Conservation (phyloP, 2,113 vertebrate species). For the Ictalurus punctatus region DNA sequence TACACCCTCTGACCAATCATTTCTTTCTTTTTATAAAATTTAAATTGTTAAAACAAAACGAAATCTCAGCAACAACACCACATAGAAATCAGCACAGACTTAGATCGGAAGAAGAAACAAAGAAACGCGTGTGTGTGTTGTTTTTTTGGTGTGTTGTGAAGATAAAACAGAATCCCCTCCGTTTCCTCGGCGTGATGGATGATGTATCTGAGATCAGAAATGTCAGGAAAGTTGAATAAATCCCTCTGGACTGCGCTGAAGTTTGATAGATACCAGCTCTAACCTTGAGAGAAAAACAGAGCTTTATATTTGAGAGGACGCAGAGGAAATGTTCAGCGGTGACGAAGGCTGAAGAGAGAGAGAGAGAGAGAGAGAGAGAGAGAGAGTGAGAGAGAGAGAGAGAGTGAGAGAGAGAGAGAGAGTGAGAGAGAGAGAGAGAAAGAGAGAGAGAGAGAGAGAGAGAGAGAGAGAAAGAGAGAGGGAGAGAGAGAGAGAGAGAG, state of each 20-base stretch:
- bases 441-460: too few relatives aligned
- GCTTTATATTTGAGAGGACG: neutral
- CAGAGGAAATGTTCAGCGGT: neutral
- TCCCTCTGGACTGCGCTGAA: neutral
- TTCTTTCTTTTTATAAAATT: neutral
- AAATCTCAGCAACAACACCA: neutral
- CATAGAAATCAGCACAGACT: neutral
- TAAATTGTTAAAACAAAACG: neutral
- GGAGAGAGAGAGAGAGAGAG: too few relatives aligned
- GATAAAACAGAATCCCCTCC: neutral
- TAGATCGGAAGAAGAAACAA: neutral
- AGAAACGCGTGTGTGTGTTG: neutral
- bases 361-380: neutral
- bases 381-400: neutral
- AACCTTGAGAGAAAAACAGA: neutral
- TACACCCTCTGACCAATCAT: too few relatives aligned
- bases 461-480: too few relatives aligned
- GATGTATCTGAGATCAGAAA: neutral
- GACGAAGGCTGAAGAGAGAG: neutral
- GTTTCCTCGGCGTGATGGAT: neutral
- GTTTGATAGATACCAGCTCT: neutral
- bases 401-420: neutral
- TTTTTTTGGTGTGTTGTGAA: neutral
- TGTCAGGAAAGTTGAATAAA: constrained; percentile 9
- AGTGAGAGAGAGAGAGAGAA: neutral